Base-by-base conservation (phyloP, 1,140 invertebrate species). In the Drusus annulatus region DNA sequence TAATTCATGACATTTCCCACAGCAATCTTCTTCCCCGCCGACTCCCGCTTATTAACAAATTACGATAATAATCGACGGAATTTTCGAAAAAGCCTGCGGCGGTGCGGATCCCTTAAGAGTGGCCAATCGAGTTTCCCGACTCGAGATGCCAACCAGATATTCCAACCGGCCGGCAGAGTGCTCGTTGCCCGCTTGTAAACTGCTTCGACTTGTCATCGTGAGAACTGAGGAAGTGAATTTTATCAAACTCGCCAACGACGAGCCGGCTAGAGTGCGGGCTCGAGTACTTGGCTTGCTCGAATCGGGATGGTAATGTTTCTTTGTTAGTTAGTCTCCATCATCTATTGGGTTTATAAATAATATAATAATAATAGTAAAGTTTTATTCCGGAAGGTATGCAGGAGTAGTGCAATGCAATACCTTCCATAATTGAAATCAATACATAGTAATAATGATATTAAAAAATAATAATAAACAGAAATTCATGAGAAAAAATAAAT, bases 81-180 rank as follows among this genome's bases (percentile, higher is more conserved):
- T 21, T 60, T 60, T 19, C 6, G 15, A 60, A 60, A 60, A 15
- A 17, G 23, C 56, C 56, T 60, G 56, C 56, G 23, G 36, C 36
- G 10, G 56, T 23, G 56, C 8, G 19, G 56, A 17, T 60, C 23
- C 56, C 56, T 17, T 60, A 19, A 19, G 17, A 60, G 56, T 60
- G 21, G 19, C 56, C 19, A 60, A 60, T 60, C 56, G 19, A 17
- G 56, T 60, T 60, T 23, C 17, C 56, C 56, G 56, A 60, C 16
- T 60, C 56, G 56, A 19, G 56, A 23, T 60, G 56, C 56, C 19
- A 60, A 16, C 56, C 56, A 60, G 56, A 23, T 60, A 21, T 60
- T 2, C 56, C 56, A 60, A 45, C 8, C 36, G 7, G 16, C 56
- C 56, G 7, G 8, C 23, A 60, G 10, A 7, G 17, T 60, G 8